Evolutionary conservation across 2,113 vertebrate genomes (phyloP), one percentile per base, ranked within the genome.

Genomic region (Corapipo altera): DNA sequence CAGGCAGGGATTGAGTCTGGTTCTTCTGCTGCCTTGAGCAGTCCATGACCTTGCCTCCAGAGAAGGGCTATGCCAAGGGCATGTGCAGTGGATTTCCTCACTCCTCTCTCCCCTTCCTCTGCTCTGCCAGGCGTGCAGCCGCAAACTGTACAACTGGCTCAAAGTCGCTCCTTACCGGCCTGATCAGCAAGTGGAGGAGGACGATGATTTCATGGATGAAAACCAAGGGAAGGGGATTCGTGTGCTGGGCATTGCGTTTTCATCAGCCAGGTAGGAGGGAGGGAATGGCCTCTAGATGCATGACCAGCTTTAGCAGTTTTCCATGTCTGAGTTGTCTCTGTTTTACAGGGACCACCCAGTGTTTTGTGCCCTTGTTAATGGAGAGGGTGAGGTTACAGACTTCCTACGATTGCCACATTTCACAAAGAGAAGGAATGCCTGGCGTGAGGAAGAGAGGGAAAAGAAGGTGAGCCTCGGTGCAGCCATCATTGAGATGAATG

Each of bases 121-220:
- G 18, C 78, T 52, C 74, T 61, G 5, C 74, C 77, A 99, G 99
- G 98, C 99, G 52, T 99, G 99, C 97, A 99, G 99, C 94, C 98
- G 99, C 55, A 99, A 99, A 59, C 97, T 99, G n/a, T 99, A 99
- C 96, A 99, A 99, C 97, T 99, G 99, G 98, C 97, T 99, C 20
- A 99, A 99, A 69, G 99, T 99, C 83, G 98, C 99, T 23, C 98
- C 99, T 0, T 99, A 99, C 96, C 98, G 99, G 30, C 99, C 99
- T 4, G 99, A 99, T 96, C 99, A 99, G 79, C 99, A 99, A 85
- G 98, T 99, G 28, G 99, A 99, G 83, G 99, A 99, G 95, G 99
- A 99, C 0, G 99, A 99, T 24, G 99, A 99, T 94, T 98, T 99
- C 61, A 99, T 99, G 99, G 99, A 99, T 91, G 99, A 99, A 84